Evolutionary conservation across 1,140 invertebrate species (phyloP).

Genomic region (Sweltsa coloradensis): DNA sequence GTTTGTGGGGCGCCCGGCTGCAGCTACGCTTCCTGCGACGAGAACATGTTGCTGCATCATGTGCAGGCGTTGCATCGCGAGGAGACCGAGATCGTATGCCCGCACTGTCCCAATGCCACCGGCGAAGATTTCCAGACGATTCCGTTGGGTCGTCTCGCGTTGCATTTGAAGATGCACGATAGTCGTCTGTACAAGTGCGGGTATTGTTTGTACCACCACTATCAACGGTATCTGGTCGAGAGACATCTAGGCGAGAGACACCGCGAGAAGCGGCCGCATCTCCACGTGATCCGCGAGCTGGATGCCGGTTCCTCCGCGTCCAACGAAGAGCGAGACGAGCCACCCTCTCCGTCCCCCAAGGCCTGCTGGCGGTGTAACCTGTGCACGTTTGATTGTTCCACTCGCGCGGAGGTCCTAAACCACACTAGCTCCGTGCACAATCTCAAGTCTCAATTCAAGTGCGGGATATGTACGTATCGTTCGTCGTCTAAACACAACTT

Average conservation of each 20-base stretch:
- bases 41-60: slow-evolving; percentile 55
- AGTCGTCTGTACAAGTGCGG: slow-evolving; percentile 53
- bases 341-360: slow-evolving; percentile 21
- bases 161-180: slow-evolving; percentile 65
- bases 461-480: slow-evolving; percentile 44
- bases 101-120: slow-evolving; percentile 45
- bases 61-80: slow-evolving; percentile 54
- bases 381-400: slow-evolving; percentile 44
- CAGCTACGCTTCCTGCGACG: slow-evolving; percentile 56
- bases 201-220: slow-evolving; percentile 38
- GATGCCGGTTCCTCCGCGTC: slow-evolving; percentile 26
- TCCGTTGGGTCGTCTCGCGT: slow-evolving; percentile 42
- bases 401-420: slow-evolving; percentile 40
- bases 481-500: slow-evolving; percentile 39
- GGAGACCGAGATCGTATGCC: slow-evolving; percentile 46
- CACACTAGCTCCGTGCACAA: slow-evolving; percentile 44
- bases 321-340: slow-evolving; percentile 18
- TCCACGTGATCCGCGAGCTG: slow-evolving; percentile 42
- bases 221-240: slow-evolving; percentile 37
- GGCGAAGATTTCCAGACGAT: slow-evolving; percentile 27
- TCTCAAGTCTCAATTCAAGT: slow-evolving; percentile 52
- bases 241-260: slow-evolving; percentile 51
- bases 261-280: slow-evolving; percentile 34
- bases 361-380: slow-evolving; percentile 58
- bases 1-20: slow-evolving; percentile 56